These are phyloP conservation scores for Nibea coibor DNA, from an alignment of 2,113 vertebrate species.

Conservation along the genomic window DNA sequence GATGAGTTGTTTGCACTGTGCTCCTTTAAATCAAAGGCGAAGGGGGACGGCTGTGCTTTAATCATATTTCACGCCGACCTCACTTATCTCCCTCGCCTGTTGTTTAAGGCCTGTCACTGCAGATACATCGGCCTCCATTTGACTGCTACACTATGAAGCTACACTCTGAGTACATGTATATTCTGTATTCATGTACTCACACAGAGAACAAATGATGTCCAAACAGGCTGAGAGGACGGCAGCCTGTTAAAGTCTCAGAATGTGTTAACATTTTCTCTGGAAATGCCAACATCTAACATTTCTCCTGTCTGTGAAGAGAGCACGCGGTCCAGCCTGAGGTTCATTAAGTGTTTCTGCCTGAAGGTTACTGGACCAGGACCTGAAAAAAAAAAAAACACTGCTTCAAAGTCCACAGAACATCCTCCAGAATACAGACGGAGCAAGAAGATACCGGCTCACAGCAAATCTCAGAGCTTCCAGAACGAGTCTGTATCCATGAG, in stretches of 20 bases:
- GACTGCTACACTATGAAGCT: constrained; percentile 38
- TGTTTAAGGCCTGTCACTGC: constrained; percentile 70
- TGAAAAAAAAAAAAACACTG: constrained; percentile 25
- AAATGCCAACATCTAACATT: constrained; percentile 50
- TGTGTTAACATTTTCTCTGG: constrained; percentile 47
- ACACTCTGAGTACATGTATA: background rate
- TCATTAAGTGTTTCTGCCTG: constrained; percentile 44
- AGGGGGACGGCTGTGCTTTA: constrained; percentile 66
- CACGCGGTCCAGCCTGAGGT: constrained; percentile 23
- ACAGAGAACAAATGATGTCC: constrained; percentile 9
- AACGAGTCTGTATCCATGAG: too few relatives aligned
- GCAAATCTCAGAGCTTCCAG: too few relatives aligned
- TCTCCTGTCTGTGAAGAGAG: background rate
- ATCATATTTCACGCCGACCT: constrained; percentile 77
- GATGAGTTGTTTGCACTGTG: constrained; percentile 67
- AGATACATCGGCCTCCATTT: constrained; percentile 57
- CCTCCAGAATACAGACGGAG: constrained; percentile 10
- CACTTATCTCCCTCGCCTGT: constrained; percentile 70
- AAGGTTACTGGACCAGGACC: constrained; percentile 42
- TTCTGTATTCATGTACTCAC: constrained; percentile 8
- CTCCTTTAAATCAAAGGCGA: constrained; percentile 75
- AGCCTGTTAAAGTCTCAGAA: background rate
- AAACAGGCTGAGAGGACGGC: background rate
- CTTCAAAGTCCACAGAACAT: constrained; percentile 10
- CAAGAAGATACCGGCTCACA: background rate